phyloP scores from a whole-genome alignment of 23 tunicate species.

The Trididemnum clinides region DNA sequence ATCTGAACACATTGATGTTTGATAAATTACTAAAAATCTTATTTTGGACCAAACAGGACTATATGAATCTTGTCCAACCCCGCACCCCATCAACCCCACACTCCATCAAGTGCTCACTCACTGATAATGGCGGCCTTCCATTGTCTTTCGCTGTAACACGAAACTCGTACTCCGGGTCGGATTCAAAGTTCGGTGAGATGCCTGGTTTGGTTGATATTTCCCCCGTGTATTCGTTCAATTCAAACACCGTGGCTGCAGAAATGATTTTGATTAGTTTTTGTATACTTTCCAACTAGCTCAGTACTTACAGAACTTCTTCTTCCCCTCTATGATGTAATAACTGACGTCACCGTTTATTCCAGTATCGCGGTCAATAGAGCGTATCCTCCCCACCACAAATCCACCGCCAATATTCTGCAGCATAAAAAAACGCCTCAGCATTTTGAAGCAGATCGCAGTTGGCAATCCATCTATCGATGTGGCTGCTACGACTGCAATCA shows the following conservation, averaged over 20 bases:
- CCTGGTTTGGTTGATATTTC: conserved; percentile 78
- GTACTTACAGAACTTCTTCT: conserved; percentile 59
- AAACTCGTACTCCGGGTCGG: conserved; percentile 30
- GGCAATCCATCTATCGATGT: no score
- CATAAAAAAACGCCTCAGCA: no score
- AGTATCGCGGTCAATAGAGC: conserved; percentile 54
- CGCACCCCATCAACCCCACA: no score
- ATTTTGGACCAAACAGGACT: no score
- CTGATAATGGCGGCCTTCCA: conserved; percentile 72
- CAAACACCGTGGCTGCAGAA: conserved; percentile 36
- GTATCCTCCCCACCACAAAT: conserved; percentile 34
- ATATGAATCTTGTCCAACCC: no score
- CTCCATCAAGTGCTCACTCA: conserved; percentile 12
- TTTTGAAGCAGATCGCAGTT: no score
- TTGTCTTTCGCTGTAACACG: conserved; percentile 59
- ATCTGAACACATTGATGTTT: no score
- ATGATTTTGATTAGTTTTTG: background rate
- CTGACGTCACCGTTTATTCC: conserved; percentile 53
- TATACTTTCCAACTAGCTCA: no score
- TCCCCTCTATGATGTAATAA: conserved; percentile 74
- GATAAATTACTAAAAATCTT: no score
- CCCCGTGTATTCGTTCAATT: conserved; percentile 70
- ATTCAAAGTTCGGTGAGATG: conserved; percentile 74
- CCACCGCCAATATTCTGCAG: conserved; percentile 76
- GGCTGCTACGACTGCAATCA: no score